These are phyloP conservation scores for Nasonia oneida DNA, from an alignment of 2,888 invertebrate species.

Conservation along the genomic window DNA sequence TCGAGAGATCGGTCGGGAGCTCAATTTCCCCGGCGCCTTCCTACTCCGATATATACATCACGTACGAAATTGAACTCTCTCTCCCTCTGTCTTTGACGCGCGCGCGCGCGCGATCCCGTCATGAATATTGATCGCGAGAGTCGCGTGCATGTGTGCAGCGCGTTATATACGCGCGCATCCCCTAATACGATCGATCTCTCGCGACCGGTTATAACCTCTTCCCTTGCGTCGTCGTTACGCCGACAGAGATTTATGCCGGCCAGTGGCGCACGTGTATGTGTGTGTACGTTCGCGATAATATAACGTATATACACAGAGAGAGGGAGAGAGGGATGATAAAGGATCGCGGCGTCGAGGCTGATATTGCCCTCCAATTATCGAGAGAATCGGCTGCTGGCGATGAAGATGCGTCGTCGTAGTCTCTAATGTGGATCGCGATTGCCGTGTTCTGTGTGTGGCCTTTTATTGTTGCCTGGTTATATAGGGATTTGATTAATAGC, in stretches of 20 bases:
- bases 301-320: not conserved
- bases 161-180: slow-evolving; percentile 69
- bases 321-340: slow-evolving; percentile 25
- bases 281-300: not conserved
- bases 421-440: not conserved
- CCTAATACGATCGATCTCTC: slow-evolving; percentile 60
- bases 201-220: slow-evolving; percentile 53
- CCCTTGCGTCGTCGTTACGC: slow-evolving; percentile 36
- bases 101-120: slow-evolving; percentile 65
- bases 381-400: slow-evolving; percentile 42
- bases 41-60: slow-evolving; percentile 67
- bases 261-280: not conserved
- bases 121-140: slow-evolving; percentile 72
- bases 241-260: slow-evolving; percentile 54
- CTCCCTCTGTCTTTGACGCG: slow-evolving; percentile 51
- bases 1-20: slow-evolving; percentile 44
- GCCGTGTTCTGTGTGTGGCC: not conserved
- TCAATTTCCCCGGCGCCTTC: slow-evolving; percentile 59
- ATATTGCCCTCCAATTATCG: slow-evolving; percentile 55
- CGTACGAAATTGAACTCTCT: slow-evolving; percentile 74
- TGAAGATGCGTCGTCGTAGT: not conserved
- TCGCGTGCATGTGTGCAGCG: slow-evolving; percentile 1
- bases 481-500: slow-evolving; percentile 23
- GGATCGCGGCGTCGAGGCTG: slow-evolving; percentile 35
- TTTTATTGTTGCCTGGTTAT: not conserved